phyloP scores from a whole-genome alignment of 1,140 invertebrate genomes.

The Nasonia longicornis region DNA sequence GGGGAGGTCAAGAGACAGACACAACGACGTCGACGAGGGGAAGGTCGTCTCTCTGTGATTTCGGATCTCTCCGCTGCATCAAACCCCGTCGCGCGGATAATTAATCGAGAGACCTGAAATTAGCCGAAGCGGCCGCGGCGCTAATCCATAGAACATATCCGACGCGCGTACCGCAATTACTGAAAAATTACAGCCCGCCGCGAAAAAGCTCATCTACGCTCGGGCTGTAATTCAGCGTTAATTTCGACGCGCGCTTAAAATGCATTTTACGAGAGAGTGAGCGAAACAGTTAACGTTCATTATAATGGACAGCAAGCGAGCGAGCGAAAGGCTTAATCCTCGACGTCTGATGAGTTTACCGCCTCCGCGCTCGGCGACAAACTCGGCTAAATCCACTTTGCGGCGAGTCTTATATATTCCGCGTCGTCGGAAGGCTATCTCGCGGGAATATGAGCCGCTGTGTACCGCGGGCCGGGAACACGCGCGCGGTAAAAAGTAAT shows the following conservation, averaged over 20 bases:
- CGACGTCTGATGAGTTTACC: slow-evolving; percentile 45
- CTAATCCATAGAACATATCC: background rate
- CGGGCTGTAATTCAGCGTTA: background rate
- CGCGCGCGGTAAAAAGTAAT: background rate
- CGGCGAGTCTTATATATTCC: slow-evolving; percentile 40
- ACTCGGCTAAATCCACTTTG: slow-evolving; percentile 43
- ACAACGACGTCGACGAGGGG: slow-evolving; percentile 44
- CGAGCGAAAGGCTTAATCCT: slow-evolving; percentile 34
- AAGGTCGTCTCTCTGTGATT: background rate
- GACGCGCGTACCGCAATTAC: background rate
- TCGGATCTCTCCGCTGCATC: too few species aligned
- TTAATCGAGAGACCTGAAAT: too few species aligned
- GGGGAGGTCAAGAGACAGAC: slow-evolving; percentile 28
- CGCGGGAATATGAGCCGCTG: background rate
- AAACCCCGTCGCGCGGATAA: too few species aligned
- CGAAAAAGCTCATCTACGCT: background rate
- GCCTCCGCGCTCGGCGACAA: slow-evolving; percentile 25
- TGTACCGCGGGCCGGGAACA: background rate
- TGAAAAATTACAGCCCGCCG: slow-evolving; percentile 37
- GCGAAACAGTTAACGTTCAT: background rate
- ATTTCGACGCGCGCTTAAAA: background rate
- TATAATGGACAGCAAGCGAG: background rate
- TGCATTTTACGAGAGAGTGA: background rate
- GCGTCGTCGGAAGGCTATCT: background rate
- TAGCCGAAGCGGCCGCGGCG: too few species aligned